phyloP scores from a whole-genome alignment of 2,113 vertebrate species.

The Orycteropus afer region DNA sequence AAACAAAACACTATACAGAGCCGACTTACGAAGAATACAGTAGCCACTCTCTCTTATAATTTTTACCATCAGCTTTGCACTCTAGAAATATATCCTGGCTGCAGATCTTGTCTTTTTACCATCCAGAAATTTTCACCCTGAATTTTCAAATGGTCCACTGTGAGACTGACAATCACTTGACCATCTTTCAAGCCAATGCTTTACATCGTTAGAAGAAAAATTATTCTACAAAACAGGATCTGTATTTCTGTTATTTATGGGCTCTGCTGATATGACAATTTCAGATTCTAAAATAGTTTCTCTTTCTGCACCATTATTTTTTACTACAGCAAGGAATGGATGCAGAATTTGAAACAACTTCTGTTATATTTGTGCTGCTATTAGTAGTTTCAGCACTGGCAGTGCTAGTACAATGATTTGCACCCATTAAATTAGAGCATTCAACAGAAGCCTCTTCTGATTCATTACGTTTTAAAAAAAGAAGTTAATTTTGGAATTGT shows the following conservation, averaged over 20 bases:
- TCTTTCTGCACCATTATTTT: not conserved
- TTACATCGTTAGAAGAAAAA: not conserved
- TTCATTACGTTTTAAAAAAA: not conserved
- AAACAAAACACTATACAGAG: not conserved
- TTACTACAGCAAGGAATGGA: not conserved
- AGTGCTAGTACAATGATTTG: not conserved
- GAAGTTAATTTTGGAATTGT: not conserved
- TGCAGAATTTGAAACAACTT: not conserved
- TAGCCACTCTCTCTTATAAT: not conserved
- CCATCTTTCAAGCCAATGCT: too few relatives aligned
- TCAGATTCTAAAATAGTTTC: not conserved
- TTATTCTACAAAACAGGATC: not conserved
- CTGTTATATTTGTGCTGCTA: too few relatives aligned
- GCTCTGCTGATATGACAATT: not conserved
- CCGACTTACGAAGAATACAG: not conserved
- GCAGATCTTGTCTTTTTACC: not conserved
- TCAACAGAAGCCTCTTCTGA: not conserved
- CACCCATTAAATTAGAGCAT: too few relatives aligned
- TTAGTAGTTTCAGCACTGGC: not conserved
- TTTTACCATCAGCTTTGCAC: not conserved
- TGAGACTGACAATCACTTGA: not conserved
- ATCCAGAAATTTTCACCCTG: not conserved
- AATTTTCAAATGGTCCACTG: not conserved
- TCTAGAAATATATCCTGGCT: not conserved
- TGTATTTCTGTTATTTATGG: not conserved